Conservation (phyloP, 2,113 vertebrate genomes). For the Oreochromis aureus region DNA sequence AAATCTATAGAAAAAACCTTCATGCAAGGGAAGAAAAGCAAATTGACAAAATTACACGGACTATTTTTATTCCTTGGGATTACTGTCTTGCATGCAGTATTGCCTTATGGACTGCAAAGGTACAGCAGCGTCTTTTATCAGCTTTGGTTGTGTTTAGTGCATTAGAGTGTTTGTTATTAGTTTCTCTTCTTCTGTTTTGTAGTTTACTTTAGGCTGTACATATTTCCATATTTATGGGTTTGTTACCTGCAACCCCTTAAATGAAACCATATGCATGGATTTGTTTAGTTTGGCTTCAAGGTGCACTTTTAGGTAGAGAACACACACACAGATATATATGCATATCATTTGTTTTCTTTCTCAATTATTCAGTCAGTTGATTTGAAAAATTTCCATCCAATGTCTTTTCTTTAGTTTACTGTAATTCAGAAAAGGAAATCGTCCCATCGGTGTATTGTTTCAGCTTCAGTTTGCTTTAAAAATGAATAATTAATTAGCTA, state of each 20-base stretch:
- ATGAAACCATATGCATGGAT: not conserved
- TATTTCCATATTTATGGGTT: not conserved
- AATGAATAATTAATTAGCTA: not conserved
- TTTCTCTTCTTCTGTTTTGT: not conserved
- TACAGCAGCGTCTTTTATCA: not conserved
- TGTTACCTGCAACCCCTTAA: not conserved
- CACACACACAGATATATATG: not conserved
- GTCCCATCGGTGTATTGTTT: not conserved
- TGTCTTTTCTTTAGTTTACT: not conserved
- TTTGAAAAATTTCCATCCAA: not conserved
- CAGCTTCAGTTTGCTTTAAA: not conserved
- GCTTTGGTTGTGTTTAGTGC: not conserved
- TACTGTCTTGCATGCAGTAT: not conserved
- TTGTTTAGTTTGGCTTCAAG: not conserved
- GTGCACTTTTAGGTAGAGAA: not conserved
- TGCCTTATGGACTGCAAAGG: not conserved
- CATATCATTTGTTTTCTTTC: not conserved
- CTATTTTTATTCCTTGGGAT: not conserved
- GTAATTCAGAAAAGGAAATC: not conserved
- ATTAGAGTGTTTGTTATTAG: not conserved
- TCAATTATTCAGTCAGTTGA: not conserved
- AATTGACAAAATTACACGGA: not conserved
- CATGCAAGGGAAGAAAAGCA: not conserved
- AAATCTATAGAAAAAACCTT: not conserved
- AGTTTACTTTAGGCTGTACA: not conserved